phyloP scores from a whole-genome alignment of 2,888 invertebrate genomes.

The Monopis laevigella region DNA sequence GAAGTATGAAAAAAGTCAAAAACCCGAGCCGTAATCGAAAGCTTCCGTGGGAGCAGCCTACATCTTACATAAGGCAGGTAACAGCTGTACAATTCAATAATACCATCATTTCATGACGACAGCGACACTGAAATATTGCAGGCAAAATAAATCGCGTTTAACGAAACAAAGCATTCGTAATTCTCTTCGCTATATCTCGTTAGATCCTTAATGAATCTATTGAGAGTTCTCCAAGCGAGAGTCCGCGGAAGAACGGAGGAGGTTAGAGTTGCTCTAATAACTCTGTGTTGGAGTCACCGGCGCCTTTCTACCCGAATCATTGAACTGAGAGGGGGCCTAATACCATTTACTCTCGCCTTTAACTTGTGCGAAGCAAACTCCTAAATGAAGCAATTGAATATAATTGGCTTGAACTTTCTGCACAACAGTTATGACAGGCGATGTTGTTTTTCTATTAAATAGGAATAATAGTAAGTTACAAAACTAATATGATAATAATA shows the following conservation, averaged over 20 bases:
- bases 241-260: constrained; percentile 17
- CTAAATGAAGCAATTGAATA: constrained; percentile 10
- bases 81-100: no score
- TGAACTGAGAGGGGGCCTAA: constrained; percentile 38
- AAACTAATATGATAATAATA: no score
- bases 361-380: constrained; percentile 24
- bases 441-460: no score
- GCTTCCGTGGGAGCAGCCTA: no score
- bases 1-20: no score
- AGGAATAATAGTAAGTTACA: no score
- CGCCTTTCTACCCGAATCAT: constrained; percentile 30
- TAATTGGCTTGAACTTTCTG: constrained; percentile 2
- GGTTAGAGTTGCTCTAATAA: constrained; percentile 53
- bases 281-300: constrained; percentile 37
- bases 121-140: constrained; percentile 31
- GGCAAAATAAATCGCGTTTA: constrained; percentile 56
- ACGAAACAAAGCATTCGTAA: constrained; percentile 57
- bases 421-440: no score
- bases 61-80: no score
- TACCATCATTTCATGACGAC: no score
- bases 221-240: constrained; percentile 52
- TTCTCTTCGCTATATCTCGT: constrained; percentile 58
- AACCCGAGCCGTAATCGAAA: no score
- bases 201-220: constrained; percentile 65
- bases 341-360: constrained; percentile 35